Evolutionary conservation across 2,888 invertebrate species (phyloP).

Genomic region (Metacarcinus magister): DNA sequence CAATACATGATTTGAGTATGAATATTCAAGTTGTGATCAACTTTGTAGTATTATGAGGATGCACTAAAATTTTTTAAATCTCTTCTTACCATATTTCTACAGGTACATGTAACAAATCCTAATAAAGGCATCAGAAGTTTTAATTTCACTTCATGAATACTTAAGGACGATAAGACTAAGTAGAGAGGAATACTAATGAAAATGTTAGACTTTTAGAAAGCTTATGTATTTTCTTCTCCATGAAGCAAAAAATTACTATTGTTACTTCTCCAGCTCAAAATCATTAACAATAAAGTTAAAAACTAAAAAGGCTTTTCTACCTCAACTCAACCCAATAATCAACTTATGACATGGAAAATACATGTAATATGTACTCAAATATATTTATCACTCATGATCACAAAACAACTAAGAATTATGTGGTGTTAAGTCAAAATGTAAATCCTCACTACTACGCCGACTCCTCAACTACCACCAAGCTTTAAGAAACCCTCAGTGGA

Average conservation of each 20-base stretch:
- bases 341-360: not conserved
- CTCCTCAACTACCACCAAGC: constrained; percentile 53
- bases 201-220: not conserved
- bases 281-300: constrained; percentile 60
- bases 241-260: constrained; percentile 54
- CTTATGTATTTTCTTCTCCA: constrained; percentile 50
- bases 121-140: not conserved
- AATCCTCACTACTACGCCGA: constrained; percentile 15
- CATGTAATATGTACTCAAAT: not conserved
- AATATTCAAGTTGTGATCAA: not conserved
- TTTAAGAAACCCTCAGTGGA: constrained; percentile 54
- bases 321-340: constrained; percentile 3
- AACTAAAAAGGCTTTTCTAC: not conserved
- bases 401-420: not conserved
- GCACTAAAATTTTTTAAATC: not conserved
- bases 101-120: not conserved
- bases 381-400: constrained; percentile 11
- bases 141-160: not conserved
- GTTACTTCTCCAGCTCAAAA: constrained; percentile 71
- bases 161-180: not conserved
- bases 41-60: not conserved
- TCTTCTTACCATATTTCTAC: not conserved
- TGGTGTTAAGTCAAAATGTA: constrained; percentile 33
- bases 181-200: not conserved
- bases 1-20: not conserved